Percentiles rank a stretch among this genome's conserved stretches.
Evolutionary conservation across 2,113 vertebrate genomes (phyloP).

Genomic region (Noctilio leporinus): DNA sequence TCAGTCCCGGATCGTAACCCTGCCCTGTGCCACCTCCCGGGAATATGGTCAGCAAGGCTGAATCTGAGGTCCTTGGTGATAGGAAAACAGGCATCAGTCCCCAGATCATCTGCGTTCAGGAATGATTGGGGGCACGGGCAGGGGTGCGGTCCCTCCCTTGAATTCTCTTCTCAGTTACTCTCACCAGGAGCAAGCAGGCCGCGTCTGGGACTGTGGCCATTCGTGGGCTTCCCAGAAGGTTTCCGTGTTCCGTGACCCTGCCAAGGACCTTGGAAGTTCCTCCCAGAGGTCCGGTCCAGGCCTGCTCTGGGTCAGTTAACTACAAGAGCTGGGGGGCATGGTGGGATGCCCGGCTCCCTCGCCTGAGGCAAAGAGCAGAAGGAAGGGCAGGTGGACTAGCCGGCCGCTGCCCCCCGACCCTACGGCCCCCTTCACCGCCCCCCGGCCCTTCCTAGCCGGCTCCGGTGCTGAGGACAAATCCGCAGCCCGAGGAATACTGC

Average conservation of each 20-base stretch:
- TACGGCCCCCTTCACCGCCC: no score
- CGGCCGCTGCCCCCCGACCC: no score
- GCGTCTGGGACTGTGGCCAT: neutral
- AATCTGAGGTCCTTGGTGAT: neutral
- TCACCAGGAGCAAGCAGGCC: neutral
- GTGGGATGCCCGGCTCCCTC: neutral
- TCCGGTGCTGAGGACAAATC: neutral
- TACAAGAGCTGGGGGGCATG: neutral
- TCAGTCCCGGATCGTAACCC: neutral
- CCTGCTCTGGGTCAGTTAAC: neutral
- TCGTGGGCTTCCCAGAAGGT: neutral
- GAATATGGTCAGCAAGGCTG: neutral
- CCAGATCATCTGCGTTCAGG: neutral
- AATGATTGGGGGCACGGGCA: neutral
- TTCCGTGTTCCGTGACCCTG: neutral
- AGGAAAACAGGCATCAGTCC: neutral
- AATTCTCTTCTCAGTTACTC: neutral
- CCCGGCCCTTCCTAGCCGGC: no score
- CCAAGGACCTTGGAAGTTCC: neutral
- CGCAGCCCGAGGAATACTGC: neutral
- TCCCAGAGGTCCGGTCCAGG: neutral
- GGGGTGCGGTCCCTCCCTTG: neutral
- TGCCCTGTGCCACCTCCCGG: neutral
- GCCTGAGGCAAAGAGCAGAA: neutral
- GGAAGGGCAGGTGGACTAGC: neutral